A percentile compares a stretch with the other conserved stretches of the same genome.
Evolutionary conservation across 2,797 vertebrate genomes (phyloP).

Genomic region (Esox lucius): DNA sequence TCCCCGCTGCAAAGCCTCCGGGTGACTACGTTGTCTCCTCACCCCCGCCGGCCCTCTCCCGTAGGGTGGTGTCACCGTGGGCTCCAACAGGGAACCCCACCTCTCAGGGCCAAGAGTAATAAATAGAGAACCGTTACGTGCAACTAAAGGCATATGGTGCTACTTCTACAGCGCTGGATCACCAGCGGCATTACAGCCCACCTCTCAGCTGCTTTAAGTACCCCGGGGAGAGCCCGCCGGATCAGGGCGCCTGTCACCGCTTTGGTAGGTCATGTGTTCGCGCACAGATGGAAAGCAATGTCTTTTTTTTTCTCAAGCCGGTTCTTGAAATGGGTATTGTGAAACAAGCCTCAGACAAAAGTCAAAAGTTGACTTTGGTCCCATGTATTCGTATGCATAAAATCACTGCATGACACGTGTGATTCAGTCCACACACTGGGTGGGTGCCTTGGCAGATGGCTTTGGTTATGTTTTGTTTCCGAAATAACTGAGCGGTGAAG

Average conservation of each 20-base stretch:
- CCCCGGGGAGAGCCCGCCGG: neutral
- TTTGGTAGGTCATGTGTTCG: neutral
- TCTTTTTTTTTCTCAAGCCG: neutral
- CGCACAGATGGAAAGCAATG: neutral
- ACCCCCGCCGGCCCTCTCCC: constrained; percentile 20
- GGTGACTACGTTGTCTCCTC: constrained; percentile 34
- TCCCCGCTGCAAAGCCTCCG: constrained; percentile 5
- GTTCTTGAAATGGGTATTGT: too few relatives aligned
- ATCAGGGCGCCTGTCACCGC: neutral
- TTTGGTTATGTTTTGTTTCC: too few relatives aligned
- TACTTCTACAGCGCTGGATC: neutral
- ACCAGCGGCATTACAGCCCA: neutral
- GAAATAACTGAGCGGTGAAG: too few relatives aligned
- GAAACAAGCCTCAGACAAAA: too few relatives aligned
- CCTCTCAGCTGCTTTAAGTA: constrained; percentile 9
- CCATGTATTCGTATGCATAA: too few relatives aligned
- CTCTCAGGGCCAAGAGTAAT: constrained; percentile 28
- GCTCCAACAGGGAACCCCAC: neutral
- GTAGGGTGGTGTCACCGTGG: constrained; percentile 8
- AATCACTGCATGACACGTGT: too few relatives aligned
- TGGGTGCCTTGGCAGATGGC: too few relatives aligned
- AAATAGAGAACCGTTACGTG: constrained; percentile 23
- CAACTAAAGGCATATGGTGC: constrained; percentile 14
- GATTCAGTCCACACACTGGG: too few relatives aligned
- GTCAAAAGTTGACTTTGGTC: too few relatives aligned